phyloP scores from a whole-genome alignment of 2,113 vertebrate species.

The Halichoerus grypus region DNA sequence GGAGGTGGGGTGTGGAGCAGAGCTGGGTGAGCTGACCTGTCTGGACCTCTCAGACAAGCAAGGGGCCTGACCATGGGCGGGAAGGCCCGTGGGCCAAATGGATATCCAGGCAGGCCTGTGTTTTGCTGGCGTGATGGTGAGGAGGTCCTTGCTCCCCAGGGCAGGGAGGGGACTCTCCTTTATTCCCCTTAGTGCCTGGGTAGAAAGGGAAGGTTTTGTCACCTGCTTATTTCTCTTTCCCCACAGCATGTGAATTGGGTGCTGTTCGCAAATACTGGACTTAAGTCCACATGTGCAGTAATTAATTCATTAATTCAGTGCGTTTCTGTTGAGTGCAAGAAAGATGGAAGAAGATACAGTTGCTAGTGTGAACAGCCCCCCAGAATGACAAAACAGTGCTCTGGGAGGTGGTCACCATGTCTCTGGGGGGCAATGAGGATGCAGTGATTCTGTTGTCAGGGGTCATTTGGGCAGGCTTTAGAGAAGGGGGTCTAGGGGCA shows the following conservation, averaged over 20 bases:
- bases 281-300: neutral
- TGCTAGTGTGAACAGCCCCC: neutral
- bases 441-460: neutral
- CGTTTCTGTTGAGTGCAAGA: neutral
- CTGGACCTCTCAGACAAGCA: neutral
- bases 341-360: neutral
- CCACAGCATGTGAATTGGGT: neutral
- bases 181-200: neutral
- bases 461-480: neutral
- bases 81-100: neutral
- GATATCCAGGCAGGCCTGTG: neutral
- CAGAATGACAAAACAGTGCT: neutral
- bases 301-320: neutral
- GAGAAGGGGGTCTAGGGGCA: neutral
- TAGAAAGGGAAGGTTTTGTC: neutral
- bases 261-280: neutral
- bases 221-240: neutral
- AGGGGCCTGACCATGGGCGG: neutral
- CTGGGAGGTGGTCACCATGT: neutral
- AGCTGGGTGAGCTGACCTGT: neutral
- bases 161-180: neutral
- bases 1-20: neutral
- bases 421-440: neutral
- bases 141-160: neutral
- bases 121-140: neutral